A percentile compares a stretch with the other conserved stretches of the same genome.
Evolutionary conservation across 2,797 vertebrate species (phyloP).

Genomic region (Gephyroberyx darwinii): DNA sequence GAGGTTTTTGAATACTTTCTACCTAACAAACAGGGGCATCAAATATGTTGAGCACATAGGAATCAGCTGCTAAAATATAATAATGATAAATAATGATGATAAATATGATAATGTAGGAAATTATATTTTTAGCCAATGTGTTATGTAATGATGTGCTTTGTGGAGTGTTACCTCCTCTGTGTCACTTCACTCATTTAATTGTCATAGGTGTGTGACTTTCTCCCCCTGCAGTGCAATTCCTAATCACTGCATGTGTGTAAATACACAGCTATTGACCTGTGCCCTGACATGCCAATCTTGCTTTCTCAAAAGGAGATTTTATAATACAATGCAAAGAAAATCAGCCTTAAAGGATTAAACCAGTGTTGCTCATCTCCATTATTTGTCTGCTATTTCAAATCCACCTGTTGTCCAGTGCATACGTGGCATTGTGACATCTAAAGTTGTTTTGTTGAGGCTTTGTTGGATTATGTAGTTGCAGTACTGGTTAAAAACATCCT

Average conservation of each 20-base stretch:
- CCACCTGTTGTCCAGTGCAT: background rate
- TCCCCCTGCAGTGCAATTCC: background rate
- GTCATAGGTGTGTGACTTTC: slow-evolving; percentile 4
- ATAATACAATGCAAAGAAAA: slow-evolving; percentile 20
- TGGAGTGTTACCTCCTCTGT: slow-evolving; percentile 15
- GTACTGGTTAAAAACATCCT: background rate
- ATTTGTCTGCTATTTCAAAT: background rate
- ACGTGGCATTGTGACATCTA: background rate
- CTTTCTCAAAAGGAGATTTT: background rate
- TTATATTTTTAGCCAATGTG: slow-evolving; percentile 17
- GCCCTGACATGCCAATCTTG: background rate
- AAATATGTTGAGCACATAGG: slow-evolving; percentile 6
- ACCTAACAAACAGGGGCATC: slow-evolving; percentile 22
- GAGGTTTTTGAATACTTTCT: slow-evolving; percentile 22
- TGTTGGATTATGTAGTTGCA: background rate
- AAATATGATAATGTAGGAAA: slow-evolving; percentile 14
- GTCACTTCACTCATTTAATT: slow-evolving; percentile 5
- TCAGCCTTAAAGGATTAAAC: slow-evolving; percentile 64
- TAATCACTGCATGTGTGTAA: slow-evolving; percentile 29
- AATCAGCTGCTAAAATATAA: slow-evolving; percentile 3
- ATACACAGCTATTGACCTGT: slow-evolving; percentile 11
- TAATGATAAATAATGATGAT: too few species aligned
- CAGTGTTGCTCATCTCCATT: slow-evolving; percentile 17
- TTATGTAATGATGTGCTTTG: slow-evolving; percentile 28
- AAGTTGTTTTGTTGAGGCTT: background rate